A percentile compares a stretch with the other conserved stretches of the same genome.
These are phyloP conservation scores for Drepana falcataria DNA, from an alignment of 2,888 invertebrate species.

Conservation along the genomic window DNA sequence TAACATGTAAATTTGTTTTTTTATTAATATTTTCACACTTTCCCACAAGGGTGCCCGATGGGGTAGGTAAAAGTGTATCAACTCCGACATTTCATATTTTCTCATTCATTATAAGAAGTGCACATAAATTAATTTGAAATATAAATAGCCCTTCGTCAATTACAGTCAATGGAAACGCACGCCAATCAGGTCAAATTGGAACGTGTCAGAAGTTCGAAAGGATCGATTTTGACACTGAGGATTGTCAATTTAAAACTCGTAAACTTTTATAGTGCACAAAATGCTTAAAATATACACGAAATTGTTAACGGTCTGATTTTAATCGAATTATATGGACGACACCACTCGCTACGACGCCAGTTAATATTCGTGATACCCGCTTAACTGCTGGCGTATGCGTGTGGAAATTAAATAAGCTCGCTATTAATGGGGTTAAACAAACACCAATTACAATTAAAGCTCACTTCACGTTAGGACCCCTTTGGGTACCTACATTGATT, in stretches of 20 bases:
- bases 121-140: background rate
- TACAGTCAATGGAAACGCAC: conserved; percentile 37
- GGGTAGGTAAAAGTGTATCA: too few relatives aligned
- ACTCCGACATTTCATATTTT: too few relatives aligned
- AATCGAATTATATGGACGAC: conserved; percentile 13
- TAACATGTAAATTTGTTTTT: too few relatives aligned
- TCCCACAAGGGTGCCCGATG: too few relatives aligned
- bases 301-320: conserved; percentile 3
- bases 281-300: conserved; percentile 20
- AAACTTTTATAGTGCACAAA: conserved; percentile 53
- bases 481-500: background rate
- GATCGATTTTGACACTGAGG: conserved; percentile 34
- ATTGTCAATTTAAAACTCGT: conserved; percentile 61
- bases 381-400: background rate
- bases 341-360: conserved; percentile 14
- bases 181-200: conserved; percentile 41
- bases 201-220: conserved; percentile 67
- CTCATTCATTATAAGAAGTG: too few relatives aligned
- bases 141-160: background rate
- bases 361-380: conserved; percentile 5
- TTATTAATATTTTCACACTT: too few relatives aligned
- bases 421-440: background rate
- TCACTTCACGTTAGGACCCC: background rate
- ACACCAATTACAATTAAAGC: background rate
- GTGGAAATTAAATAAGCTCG: background rate